Percentiles rank a stretch among this genome's conserved stretches.
Conservation (phyloP, 2,113 vertebrate species). For the Nothocercus nigrocapillus region DNA sequence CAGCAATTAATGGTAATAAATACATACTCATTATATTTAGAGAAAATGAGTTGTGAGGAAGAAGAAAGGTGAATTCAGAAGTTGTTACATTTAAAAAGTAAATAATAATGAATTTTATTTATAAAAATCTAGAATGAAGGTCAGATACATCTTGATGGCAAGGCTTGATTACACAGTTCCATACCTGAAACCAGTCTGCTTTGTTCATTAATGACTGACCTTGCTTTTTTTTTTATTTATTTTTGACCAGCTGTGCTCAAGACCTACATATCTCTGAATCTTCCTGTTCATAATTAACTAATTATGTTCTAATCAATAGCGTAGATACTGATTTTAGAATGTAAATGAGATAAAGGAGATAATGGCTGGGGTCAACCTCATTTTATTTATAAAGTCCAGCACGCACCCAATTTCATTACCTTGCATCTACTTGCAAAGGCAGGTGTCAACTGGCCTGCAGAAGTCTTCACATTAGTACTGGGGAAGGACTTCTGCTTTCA, state of each 20-base stretch:
- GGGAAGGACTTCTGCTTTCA: constrained; percentile 10
- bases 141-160: constrained; percentile 32
- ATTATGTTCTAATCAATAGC: constrained; percentile 88
- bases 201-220: constrained; percentile 70
- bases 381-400: constrained; percentile 78
- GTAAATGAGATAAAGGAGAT: constrained; percentile 87
- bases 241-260: constrained; percentile 54
- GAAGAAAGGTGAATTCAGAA: constrained; percentile 1
- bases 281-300: constrained; percentile 84
- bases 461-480: constrained; percentile 38
- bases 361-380: constrained; percentile 81
- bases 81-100: not conserved
- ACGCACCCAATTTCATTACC: constrained; percentile 80
- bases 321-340: constrained; percentile 85
- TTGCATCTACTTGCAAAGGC: constrained; percentile 65
- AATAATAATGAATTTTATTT: not conserved
- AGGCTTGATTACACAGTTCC: constrained; percentile 35
- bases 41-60: constrained; percentile 8
- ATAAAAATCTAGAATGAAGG: not conserved
- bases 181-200: constrained; percentile 47
- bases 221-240: constrained; percentile 63
- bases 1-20: constrained; percentile 25
- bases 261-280: constrained; percentile 65
- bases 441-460: constrained; percentile 69
- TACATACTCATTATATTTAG: not conserved